Evolutionary conservation across 2,888 invertebrate genomes (phyloP).

Genomic region (Sabatieria punctata): DNA sequence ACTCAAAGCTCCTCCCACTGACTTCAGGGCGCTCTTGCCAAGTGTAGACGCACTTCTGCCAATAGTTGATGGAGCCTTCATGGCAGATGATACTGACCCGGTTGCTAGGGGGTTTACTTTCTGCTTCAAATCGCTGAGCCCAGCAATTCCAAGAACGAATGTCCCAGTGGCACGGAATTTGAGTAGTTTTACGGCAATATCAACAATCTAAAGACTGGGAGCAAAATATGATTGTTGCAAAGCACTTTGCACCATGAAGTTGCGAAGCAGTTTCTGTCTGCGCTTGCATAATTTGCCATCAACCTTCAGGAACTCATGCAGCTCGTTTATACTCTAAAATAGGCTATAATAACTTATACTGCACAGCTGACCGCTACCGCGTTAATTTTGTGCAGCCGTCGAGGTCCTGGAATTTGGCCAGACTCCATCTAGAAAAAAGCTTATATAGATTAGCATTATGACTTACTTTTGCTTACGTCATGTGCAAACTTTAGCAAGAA

Average conservation of each 20-base stretch:
- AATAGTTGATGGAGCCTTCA: too few species aligned
- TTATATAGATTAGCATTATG: too few species aligned
- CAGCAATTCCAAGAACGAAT: too few species aligned
- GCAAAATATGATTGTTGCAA: slow-evolving; percentile 5
- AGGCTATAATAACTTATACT: too few species aligned
- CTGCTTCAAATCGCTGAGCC: neutral
- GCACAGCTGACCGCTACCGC: too few species aligned
- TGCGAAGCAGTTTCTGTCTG: slow-evolving; percentile 32
- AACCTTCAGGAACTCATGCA: slow-evolving; percentile 29
- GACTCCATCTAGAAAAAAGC: slow-evolving; percentile 1
- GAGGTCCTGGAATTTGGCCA: too few species aligned
- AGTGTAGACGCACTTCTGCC: too few species aligned
- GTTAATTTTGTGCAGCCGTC: too few species aligned
- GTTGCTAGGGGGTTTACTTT: too few species aligned
- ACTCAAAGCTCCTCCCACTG: too few species aligned
- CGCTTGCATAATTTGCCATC: slow-evolving; percentile 30
- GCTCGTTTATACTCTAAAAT: slow-evolving; percentile 25
- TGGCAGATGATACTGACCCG: too few species aligned
- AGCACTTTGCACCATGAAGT: slow-evolving; percentile 28
- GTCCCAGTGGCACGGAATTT: slow-evolving; percentile 23
- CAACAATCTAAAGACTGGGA: slow-evolving; percentile 27
- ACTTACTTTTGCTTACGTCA: slow-evolving; percentile 28
- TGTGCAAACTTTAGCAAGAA: slow-evolving; percentile 30
- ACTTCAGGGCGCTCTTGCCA: too few species aligned
- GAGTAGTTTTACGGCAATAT: slow-evolving; percentile 28